These are phyloP conservation scores for Eretmodus cyanostictus DNA, from an alignment of 2,113 vertebrate species.

Conservation along the genomic window DNA sequence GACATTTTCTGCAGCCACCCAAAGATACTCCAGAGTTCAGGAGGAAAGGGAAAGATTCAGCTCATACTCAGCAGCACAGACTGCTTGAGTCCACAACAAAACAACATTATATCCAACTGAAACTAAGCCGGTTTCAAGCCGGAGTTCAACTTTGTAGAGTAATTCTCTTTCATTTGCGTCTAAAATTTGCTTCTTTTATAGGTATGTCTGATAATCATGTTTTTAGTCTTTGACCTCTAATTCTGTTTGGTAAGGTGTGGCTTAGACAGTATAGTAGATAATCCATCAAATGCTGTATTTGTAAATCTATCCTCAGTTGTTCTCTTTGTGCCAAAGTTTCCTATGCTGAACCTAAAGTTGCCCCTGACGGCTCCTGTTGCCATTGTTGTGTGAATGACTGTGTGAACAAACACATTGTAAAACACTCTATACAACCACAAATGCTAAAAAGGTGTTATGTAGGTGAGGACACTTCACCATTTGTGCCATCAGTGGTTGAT, in stretches of 20 bases:
- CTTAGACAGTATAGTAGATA: neutral
- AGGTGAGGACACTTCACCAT: neutral
- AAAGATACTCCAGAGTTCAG: conserved; percentile 1
- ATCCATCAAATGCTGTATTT: neutral
- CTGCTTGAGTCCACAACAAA: neutral
- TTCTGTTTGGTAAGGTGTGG: neutral
- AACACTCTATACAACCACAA: neutral
- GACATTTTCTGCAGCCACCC: conserved; percentile 20
- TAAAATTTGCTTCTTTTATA: neutral
- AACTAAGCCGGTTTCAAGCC: neutral
- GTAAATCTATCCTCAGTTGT: neutral
- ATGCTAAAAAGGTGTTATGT: neutral
- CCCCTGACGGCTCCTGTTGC: neutral
- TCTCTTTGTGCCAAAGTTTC: neutral
- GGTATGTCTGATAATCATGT: neutral
- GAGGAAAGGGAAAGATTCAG: neutral
- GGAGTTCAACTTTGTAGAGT: neutral
- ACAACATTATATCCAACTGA: neutral
- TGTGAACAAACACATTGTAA: neutral
- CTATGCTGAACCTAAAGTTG: neutral
- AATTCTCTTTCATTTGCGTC: neutral
- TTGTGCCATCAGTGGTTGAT: neutral
- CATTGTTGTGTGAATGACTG: neutral
- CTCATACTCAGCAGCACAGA: neutral
- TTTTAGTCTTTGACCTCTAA: neutral